These are phyloP conservation scores for Drosophila subobscura DNA, from an alignment of 1,140 invertebrate species.

Conservation along the genomic window DNA sequence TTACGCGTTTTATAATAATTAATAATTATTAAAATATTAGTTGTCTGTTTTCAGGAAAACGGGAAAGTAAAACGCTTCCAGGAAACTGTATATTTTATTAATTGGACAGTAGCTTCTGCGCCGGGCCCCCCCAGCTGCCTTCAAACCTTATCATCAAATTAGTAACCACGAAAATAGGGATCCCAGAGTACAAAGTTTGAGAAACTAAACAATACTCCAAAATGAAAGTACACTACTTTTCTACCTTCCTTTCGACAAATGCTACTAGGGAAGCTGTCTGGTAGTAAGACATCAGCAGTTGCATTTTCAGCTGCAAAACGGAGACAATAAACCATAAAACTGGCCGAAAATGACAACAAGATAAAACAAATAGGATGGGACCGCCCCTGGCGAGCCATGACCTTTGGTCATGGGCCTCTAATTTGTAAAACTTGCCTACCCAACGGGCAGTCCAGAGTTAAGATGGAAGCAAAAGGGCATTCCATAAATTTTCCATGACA, in stretches of 20 bases:
- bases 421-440: constrained; percentile 78
- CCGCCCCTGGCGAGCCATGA: constrained; percentile 56
- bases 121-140: constrained; percentile 43
- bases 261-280: constrained; percentile 76
- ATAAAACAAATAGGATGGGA: constrained; percentile 56
- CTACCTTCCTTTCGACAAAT: constrained; percentile 44
- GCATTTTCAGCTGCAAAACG: constrained; percentile 65
- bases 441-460: constrained; percentile 16
- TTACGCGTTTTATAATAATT: too few relatives aligned
- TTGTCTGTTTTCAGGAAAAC: constrained; percentile 12
- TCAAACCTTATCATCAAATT: constrained; percentile 78
- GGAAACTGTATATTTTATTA: constrained; percentile 63
- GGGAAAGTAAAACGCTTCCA: constrained; percentile 72
- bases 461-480: constrained; percentile 47
- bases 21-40: constrained; percentile 1
- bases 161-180: constrained; percentile 74
- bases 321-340: constrained; percentile 69
- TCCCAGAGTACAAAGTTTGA: constrained; percentile 20
- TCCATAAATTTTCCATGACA: constrained; percentile 58
- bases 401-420: constrained; percentile 52
- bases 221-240: constrained; percentile 24
- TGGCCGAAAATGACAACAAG: constrained; percentile 39
- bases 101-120: constrained; percentile 34
- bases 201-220: constrained; percentile 72
- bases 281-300: constrained; percentile 64